phyloP scores from a whole-genome alignment of 2,888 invertebrate genomes.

The Suillia variegata region DNA sequence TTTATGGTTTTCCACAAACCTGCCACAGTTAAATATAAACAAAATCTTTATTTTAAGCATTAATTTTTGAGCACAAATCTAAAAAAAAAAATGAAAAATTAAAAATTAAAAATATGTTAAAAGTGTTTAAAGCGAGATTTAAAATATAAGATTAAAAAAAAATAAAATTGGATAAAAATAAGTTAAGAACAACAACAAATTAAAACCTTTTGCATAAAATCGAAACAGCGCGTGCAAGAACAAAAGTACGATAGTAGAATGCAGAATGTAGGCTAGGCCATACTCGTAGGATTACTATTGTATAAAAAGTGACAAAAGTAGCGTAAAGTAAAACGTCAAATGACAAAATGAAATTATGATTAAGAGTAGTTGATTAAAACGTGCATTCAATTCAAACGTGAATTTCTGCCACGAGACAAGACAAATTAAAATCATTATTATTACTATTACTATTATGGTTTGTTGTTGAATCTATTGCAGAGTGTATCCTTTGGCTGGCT shows the following conservation, averaged over 20 bases:
- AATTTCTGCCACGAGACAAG: too few relatives aligned
- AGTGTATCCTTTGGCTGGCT: too few relatives aligned
- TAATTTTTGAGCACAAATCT: not conserved
- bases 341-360: too few relatives aligned
- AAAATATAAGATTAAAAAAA: constrained; percentile 25
- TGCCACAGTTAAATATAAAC: constrained; percentile 26
- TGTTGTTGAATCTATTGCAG: too few relatives aligned
- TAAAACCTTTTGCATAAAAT: constrained; percentile 38
- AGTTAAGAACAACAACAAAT: constrained; percentile 34
- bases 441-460: too few relatives aligned
- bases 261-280: too few relatives aligned
- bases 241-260: too few relatives aligned
- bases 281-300: not conserved
- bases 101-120: not conserved
- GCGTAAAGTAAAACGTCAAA: too few relatives aligned
- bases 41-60: not conserved
- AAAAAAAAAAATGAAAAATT: not conserved
- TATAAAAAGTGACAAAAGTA: not conserved
- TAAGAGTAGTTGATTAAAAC: too few relatives aligned
- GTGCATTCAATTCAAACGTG: too few relatives aligned
- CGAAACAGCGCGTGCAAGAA: too few relatives aligned
- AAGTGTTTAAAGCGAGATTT: constrained; percentile 36
- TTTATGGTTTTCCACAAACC: constrained; percentile 31
- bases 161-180: constrained; percentile 10
- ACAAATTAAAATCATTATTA: too few relatives aligned